Evolutionary conservation across 1,140 invertebrate genomes (phyloP), one percentile per base, ranked within the genome.

Genomic region (Trissolcus basalis): DNA sequence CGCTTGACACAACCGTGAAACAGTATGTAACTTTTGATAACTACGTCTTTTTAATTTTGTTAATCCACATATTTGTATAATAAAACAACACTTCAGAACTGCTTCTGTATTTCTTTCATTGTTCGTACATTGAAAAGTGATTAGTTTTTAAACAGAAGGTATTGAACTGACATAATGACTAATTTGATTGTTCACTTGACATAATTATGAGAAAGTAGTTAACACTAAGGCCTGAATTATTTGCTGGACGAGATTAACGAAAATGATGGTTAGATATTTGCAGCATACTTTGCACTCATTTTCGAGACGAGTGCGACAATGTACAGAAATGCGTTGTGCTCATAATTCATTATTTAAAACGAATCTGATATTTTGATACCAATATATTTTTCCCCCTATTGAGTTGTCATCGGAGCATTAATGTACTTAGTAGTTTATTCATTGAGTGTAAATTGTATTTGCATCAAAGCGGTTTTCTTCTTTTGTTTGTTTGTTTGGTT

Each of bases 61-160:
- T 63, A 72, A 5, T 14, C 15, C 58, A 79, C 45, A 75, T 83
- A 72, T 80, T 82, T 82, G 73, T 83, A 82, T 72, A 86, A 84
- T 85, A 85, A 87, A 86, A 78, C 51, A 58, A 78, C 67, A 70
- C 79, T 80, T 75, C 59, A 64, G 81, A 81, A 81, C 50, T 76
- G 56, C 35, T 64, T 43, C 14, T 5, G 11, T 32, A 53, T 82
- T 83, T 72, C 47, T 77, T 82, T 82, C 49, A 64, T 68, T 68
- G 79, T 44, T 44, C n/a, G n/a, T n/a, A n/a, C n/a, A n/a, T n/a
- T n/a, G n/a, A n/a, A n/a, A n/a, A n/a, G n/a, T n/a, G n/a, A n/a
- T n/a, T n/a, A n/a, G n/a, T n/a, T n/a, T n/a, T n/a, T n/a, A n/a
- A n/a, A n/a, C n/a, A n/a, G n/a, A n/a, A n/a, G n/a, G n/a, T n/a